Evolutionary conservation across 2,888 invertebrate genomes (phyloP).

Genomic region (Bembecia ichneumoniformis): DNA sequence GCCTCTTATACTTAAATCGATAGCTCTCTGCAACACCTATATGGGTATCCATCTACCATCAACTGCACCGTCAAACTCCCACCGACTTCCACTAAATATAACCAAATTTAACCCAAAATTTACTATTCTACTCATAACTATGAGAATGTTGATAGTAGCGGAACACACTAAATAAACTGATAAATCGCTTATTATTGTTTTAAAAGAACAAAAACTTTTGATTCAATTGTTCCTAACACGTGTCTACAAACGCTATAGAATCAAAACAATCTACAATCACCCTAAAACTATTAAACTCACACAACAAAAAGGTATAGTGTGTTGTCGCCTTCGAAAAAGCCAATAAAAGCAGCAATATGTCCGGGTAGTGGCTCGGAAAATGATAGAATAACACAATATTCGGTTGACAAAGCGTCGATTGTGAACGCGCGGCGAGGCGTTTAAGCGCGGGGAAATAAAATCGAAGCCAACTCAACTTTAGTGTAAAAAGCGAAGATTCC

Average conservation of each 20-base stretch:
- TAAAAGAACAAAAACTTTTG: too few species aligned
- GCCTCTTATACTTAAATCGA: too few species aligned
- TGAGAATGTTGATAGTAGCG: neutral
- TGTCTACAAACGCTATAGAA: neutral
- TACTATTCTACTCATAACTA: neutral
- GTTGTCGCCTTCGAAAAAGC: conserved; percentile 16
- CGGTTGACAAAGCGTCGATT: conserved; percentile 30
- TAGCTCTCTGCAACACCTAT: too few species aligned
- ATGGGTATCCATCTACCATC: too few species aligned
- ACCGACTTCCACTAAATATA: too few species aligned
- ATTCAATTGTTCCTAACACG: too few species aligned
- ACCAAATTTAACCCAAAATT: neutral
- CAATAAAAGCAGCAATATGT: conserved; percentile 42
- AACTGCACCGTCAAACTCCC: too few species aligned
- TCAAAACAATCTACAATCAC: neutral
- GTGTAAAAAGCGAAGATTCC: too few species aligned
- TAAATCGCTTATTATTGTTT: neutral
- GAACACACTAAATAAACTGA: neutral
- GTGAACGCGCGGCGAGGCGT: conserved; percentile 31
- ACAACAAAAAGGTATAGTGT: neutral
- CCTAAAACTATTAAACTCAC: conserved; percentile 1
- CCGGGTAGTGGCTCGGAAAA: conserved; percentile 52
- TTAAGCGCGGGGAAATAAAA: conserved; percentile 9
- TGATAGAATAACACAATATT: conserved; percentile 40
- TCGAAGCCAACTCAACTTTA: conserved; percentile 12